Conservation (phyloP, 2,113 vertebrate species). For the Hemiscyllium ocellatum region DNA sequence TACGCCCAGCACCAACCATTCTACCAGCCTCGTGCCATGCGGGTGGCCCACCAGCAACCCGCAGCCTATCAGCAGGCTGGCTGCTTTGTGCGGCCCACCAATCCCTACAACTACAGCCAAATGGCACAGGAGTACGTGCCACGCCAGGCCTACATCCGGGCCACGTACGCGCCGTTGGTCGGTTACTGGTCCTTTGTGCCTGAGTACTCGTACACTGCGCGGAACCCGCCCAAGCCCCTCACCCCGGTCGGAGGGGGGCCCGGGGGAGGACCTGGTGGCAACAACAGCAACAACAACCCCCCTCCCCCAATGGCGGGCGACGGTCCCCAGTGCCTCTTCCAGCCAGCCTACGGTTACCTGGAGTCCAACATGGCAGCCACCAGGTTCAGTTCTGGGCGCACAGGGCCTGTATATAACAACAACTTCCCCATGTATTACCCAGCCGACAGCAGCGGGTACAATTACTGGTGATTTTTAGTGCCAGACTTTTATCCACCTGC, state of each 20-base stretch:
- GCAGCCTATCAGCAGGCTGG: background rate
- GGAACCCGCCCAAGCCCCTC: conserved; percentile 39
- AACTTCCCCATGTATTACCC: conserved; percentile 15
- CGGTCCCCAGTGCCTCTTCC: conserved; percentile 43
- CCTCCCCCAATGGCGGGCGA: conserved; percentile 44
- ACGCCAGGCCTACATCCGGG: conserved; percentile 41
- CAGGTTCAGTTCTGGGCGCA: background rate
- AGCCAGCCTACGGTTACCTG: conserved; percentile 49
- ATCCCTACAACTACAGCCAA: conserved; percentile 48
- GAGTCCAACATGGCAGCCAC: conserved; percentile 7
- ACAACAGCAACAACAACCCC: conserved; percentile 38
- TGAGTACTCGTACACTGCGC: conserved; percentile 45
- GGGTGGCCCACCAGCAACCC: background rate
- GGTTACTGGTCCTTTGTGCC: conserved; percentile 49
- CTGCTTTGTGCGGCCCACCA: background rate
- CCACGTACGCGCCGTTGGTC: conserved; percentile 44
- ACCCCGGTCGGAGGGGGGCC: background rate
- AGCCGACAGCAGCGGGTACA: background rate
- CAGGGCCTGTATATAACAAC: background rate
- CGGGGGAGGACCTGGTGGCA: too few species aligned
- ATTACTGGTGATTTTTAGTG: background rate
- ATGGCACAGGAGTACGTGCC: conserved; percentile 45
- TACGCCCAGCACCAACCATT: conserved; percentile 15
- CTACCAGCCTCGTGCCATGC: background rate
- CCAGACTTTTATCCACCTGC: too few species aligned